phyloP scores from a whole-genome alignment of 2,888 invertebrate genomes.

The Galeopsomyia nigrocyanea region DNA sequence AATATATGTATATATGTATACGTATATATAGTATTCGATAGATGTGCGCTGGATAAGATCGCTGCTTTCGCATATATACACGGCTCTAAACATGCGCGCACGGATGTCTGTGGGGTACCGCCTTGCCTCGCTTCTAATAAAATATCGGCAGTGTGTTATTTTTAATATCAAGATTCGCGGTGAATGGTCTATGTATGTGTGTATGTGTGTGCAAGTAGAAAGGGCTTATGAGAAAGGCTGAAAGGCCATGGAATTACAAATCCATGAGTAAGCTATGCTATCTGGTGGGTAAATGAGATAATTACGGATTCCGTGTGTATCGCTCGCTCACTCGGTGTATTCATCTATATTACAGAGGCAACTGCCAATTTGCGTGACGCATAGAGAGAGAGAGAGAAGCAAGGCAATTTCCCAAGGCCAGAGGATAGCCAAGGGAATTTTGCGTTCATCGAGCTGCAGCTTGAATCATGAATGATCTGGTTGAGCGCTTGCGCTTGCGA shows the following conservation, averaged over 20 bases:
- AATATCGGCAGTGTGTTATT: too few species aligned
- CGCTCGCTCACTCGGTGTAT: background rate
- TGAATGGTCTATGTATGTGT: too few species aligned
- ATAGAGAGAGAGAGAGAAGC: background rate
- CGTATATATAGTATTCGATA: too few species aligned
- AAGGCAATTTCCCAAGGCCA: constrained; percentile 3
- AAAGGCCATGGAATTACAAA: constrained; percentile 9
- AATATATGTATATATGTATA: too few species aligned
- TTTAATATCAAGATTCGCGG: too few species aligned
- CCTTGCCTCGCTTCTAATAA: too few species aligned
- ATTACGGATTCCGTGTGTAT: constrained; percentile 7
- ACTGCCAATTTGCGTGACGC: constrained; percentile 31
- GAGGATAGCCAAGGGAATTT: background rate
- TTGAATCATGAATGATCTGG: constrained; percentile 25
- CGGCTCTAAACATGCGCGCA: too few species aligned
- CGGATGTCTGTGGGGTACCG: too few species aligned
- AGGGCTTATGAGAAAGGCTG: background rate
- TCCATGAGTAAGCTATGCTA: background rate
- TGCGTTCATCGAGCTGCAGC: background rate
- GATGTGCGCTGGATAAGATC: too few species aligned
- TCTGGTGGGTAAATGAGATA: constrained; percentile 3
- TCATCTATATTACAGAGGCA: constrained; percentile 26
- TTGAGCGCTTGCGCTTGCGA: background rate
- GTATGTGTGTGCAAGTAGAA: too few species aligned
- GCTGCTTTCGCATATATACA: too few species aligned